phyloP scores from a whole-genome alignment of 2,888 invertebrate species.

The Mesorhabditis belari region DNA sequence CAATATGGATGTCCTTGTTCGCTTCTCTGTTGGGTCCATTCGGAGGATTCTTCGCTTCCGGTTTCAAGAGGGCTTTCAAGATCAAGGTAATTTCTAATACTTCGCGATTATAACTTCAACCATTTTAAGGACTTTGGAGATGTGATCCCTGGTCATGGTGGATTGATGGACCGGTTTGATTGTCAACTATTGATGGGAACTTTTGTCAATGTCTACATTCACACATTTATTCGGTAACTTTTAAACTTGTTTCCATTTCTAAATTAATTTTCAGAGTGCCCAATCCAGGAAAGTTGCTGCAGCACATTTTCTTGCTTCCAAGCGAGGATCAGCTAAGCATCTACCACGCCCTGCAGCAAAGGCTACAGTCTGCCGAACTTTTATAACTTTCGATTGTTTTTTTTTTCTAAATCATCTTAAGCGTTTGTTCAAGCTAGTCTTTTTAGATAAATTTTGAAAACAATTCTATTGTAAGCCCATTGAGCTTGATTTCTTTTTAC shows the following conservation, averaged over 20 bases:
- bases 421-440: too few relatives aligned
- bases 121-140: constrained; percentile 88
- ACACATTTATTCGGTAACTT: constrained; percentile 92
- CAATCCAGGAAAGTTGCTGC: constrained; percentile 85
- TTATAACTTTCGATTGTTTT: too few relatives aligned
- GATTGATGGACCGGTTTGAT: constrained; percentile 98
- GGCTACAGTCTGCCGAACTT: constrained; percentile 36
- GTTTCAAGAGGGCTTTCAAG: constrained; percentile 98
- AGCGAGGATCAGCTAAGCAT: constrained; percentile 90
- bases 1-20: constrained; percentile 88
- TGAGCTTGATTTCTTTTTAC: too few relatives aligned
- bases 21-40: constrained; percentile 98
- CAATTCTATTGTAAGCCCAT: too few relatives aligned
- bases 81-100: constrained; percentile 71
- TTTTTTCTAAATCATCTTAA: too few relatives aligned
- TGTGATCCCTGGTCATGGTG: constrained; percentile 97
- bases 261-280: constrained; percentile 66
- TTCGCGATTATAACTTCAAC: too few relatives aligned
- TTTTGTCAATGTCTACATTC: constrained; percentile 97
- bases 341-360: constrained; percentile 62
- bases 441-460: too few relatives aligned
- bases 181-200: constrained; percentile 99
- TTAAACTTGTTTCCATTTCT: too few relatives aligned
- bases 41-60: constrained; percentile 98
- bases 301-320: constrained; percentile 84